Base-by-base conservation (phyloP, 2,113 vertebrate genomes). In the Actenoides lindsayi region DNA sequence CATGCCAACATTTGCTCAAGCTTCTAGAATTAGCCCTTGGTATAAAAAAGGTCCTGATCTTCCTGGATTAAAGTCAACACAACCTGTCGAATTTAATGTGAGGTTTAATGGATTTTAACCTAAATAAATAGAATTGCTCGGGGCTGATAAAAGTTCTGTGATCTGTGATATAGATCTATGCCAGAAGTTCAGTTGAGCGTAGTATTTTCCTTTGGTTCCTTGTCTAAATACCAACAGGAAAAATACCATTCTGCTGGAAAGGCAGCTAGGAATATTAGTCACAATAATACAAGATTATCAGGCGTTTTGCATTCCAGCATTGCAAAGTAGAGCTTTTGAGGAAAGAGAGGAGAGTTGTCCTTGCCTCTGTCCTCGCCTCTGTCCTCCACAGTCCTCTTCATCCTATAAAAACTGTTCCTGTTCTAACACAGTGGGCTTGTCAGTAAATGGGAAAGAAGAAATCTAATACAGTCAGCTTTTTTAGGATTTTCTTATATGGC, bases 391-490 rank as follows among this genome's bases (percentile, higher is more conserved):
- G 60, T 79, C 73, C 57, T 81, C 90, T 71, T 87, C 51, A 62
- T 95, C 27, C 17, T 68, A 15, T 60, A 51, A 91, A 56, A 93
- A 75, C 31, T 15, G 9, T 25, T 88, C 11, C 62, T 85, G 16
- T 56, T 95, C 23, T 64, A 48, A 65, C 20, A 82, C 54, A 13
- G 28, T 84, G 57, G 87, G 23, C 77, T 94, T 91, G 69, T 74
- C 30, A 80, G 60, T 69, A 92, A 87, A 73, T 63, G 46, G 86
- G 91, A 46, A 73, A 95, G 88, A 83, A 80, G 14, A 92, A 91
- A 82, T 56, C 86, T 95, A 95, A 80, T 69, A 65, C 37, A 77
- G 80, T 87, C 53, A 87, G 53, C n/a, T 86, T 83, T 92, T 65
- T 68, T 77, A 87, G 56, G 60, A 46, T 89, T 94, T 94, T 86